These are phyloP conservation scores for Palythoa heliodiscus DNA, from an alignment of 92 coral and sea anemone species.

Conservation along the genomic window DNA sequence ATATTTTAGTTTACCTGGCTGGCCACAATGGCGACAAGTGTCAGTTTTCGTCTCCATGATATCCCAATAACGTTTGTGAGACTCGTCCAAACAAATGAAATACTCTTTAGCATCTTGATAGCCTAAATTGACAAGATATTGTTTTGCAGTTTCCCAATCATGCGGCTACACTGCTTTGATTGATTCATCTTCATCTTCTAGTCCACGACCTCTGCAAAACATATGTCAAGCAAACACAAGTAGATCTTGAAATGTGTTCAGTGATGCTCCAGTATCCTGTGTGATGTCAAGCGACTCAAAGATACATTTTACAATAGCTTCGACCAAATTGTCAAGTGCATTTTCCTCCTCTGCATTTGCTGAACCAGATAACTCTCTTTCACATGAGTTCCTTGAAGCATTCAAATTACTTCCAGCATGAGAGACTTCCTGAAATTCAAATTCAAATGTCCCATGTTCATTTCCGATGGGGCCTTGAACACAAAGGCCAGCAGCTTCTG, in stretches of 20 bases:
- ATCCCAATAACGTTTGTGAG: slow-evolving; percentile 68
- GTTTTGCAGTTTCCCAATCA: slow-evolving; percentile 59
- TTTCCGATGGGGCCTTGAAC: slow-evolving; percentile 50
- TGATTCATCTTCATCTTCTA: slow-evolving; percentile 54
- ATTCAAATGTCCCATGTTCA: slow-evolving; percentile 50
- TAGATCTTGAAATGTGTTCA: slow-evolving; percentile 54
- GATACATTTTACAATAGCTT: slow-evolving; percentile 53
- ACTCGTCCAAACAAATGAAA: slow-evolving; percentile 60
- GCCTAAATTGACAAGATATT: slow-evolving; percentile 47
- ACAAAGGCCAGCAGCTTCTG: slow-evolving; percentile 55
- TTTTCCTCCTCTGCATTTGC: slow-evolving; percentile 39
- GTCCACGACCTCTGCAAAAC: slow-evolving; percentile 66
- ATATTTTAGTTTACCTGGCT: slow-evolving; percentile 56
- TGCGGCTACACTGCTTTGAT: slow-evolving; percentile 57
- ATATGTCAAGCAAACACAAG: slow-evolving; percentile 67
- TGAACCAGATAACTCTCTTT: slow-evolving; percentile 36
- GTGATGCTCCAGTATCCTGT: slow-evolving; percentile 54
- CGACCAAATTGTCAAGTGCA: slow-evolving; percentile 51
- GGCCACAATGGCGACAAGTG: slow-evolving; percentile 60
- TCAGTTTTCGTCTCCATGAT: slow-evolving; percentile 59
- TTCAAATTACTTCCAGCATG: slow-evolving; percentile 14
- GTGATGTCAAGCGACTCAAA: slow-evolving; percentile 58
- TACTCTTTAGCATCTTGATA: slow-evolving; percentile 66
- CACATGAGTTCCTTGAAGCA: slow-evolving; percentile 27
- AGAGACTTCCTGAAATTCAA: slow-evolving; percentile 41